Evolutionary conservation across 2,113 vertebrate species (phyloP).

Genomic region (Bubo scandiacus): DNA sequence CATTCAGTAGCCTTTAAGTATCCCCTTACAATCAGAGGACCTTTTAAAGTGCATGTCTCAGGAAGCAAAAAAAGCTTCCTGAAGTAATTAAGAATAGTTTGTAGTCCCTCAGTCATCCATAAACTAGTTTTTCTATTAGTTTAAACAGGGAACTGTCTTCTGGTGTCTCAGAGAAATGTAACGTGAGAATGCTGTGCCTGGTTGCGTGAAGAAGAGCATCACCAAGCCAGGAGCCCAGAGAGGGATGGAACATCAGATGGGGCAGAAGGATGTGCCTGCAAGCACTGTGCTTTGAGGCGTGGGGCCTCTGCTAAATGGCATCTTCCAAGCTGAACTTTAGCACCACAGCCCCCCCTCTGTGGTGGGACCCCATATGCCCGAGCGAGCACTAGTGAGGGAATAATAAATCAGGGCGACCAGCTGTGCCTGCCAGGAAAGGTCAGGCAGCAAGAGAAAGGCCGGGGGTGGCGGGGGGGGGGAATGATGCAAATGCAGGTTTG

Average conservation of each 20-base stretch:
- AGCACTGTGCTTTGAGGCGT: background rate
- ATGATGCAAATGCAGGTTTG: background rate
- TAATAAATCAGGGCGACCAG: background rate
- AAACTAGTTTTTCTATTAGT: background rate
- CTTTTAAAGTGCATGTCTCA: background rate
- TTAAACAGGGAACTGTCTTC: background rate
- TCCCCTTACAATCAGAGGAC: background rate
- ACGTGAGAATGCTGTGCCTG: background rate
- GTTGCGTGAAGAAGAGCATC: background rate
- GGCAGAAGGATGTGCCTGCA: background rate
- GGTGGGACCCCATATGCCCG: rapidly evolving
- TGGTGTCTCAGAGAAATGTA: background rate
- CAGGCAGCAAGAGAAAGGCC: background rate
- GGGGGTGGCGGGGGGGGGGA: rapidly evolving
- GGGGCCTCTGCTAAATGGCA: background rate
- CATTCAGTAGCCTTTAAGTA: background rate
- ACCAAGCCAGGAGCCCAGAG: background rate
- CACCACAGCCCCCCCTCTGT: rapidly evolving
- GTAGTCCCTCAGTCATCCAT: background rate
- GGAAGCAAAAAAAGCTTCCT: background rate
- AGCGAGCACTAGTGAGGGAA: background rate
- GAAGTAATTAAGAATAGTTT: background rate
- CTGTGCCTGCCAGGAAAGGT: constrained; percentile 1
- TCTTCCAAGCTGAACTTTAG: background rate
- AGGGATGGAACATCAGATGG: background rate